Base-by-base conservation (phyloP, 2,888 invertebrate genomes). In the Clostera curtula region DNA sequence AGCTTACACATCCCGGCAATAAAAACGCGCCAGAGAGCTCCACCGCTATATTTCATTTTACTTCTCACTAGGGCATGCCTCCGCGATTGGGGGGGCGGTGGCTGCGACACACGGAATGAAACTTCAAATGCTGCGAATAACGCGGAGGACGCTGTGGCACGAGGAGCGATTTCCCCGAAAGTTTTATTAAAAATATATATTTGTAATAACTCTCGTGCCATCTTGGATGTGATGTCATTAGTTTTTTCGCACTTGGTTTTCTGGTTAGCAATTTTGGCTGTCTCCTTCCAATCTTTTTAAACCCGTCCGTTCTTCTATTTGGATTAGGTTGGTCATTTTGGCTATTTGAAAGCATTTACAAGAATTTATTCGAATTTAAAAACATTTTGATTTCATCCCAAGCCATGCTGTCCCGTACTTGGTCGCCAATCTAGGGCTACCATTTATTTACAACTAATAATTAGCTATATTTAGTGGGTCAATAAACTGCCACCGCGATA, bases 1-100 rank as follows among this genome's bases (percentile, higher is more conserved):
- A 70, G 70, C 68, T 64, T 72, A 73, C 73, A 74, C 75, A 75
- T 68, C 62, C 68, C 66, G 56, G 69, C 68, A 74, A 75, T 80
- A 79, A 79, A 77, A 73, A 62, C 62, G 58, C 65, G 63, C 55
- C 68, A 52, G 59, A 49, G 52, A 48, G 57, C 57, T 56, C 57
- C 54, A 46, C 50, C 56, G 58, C 58, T 64, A 72, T 80, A 76
- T 72, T 73, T 76, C 77, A 77, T 72, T 62, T 67, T 56, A 58
- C 59, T 62, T 62, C 63, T 62, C 59, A 51, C 53, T 55, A 44
- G 53, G 43, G 53, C 16, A 34, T 31, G 25, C 40, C 47, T 43
- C 44, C 36, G 44, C 45, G 33, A 51, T 46, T 36, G 29, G 48
- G 47, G 51, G 43, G 41, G 49, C 38, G 49, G 62, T 69, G 69